phyloP scores from a whole-genome alignment of 2,888 invertebrate genomes.

The Chrysina gloriosa region DNA sequence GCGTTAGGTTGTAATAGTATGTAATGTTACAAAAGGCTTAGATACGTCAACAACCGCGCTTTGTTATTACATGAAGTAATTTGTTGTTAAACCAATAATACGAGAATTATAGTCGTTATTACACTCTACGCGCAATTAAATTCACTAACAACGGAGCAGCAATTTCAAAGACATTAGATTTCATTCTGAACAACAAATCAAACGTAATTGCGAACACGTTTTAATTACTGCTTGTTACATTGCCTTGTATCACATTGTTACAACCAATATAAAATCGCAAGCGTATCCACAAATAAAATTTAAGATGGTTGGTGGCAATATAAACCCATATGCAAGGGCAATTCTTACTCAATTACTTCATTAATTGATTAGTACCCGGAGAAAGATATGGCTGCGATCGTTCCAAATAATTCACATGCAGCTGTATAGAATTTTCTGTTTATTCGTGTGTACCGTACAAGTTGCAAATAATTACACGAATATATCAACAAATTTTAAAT shows the following conservation, averaged over 20 bases:
- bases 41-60: neutral
- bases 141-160: neutral
- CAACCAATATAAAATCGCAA: neutral
- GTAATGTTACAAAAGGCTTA: neutral
- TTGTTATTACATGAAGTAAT: neutral
- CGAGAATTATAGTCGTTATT: neutral
- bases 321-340: no score
- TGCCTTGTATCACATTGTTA: neutral
- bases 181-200: slow-evolving; percentile 4
- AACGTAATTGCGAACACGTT: neutral
- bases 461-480: slow-evolving; percentile 24
- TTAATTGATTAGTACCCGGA: slow-evolving; percentile 19
- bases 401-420: slow-evolving; percentile 13
- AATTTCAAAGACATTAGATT: slow-evolving; percentile 12
- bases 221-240: neutral
- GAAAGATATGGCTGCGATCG: neutral
- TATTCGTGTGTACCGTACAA: neutral
- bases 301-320: no score
- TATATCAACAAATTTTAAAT: slow-evolving; percentile 19
- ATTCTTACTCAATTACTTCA: neutral
- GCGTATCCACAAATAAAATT: neutral
- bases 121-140: slow-evolving; percentile 11
- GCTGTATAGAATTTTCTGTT: neutral
- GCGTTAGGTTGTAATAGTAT: no score
- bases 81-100: neutral